Base-by-base conservation (phyloP, 2,888 invertebrate genomes). In the Dromius quadrimaculatus region DNA sequence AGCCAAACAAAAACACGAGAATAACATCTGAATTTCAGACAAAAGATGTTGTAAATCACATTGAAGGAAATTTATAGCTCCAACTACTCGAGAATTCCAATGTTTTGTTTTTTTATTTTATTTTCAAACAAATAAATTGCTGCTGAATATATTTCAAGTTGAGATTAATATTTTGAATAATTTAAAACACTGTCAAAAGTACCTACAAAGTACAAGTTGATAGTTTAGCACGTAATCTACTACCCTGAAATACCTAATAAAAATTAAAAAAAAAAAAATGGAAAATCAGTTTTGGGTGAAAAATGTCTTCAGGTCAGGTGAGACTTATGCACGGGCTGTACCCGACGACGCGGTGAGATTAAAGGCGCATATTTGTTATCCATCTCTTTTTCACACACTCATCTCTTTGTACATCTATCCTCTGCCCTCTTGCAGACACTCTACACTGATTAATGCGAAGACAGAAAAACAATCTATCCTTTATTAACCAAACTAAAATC, bases 331-430 rank as follows among this genome's bases (percentile, higher is more conserved):
- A n/a, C n/a, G n/a, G n/a, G n/a, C n/a, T n/a, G n/a, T n/a, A 41
- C 6, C n/a, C 22, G 62, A 62, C 70, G 70, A 62, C 70, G 70
- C 70, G 70, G 70, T 61, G 23, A 70, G 62, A 70, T 70, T 28
- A 70, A 70, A 69, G 59, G 43, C 70, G 71, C 74, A 74, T 73
- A 73, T 73, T 74, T 73, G 64, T 72, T 28, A 2, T 66, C 66
- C 71, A 59, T 72, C 73, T 65, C 59, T 15, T 38, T 73, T 61
- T 19, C 13, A 19, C 66, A 19, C 41, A 4, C 19, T 11, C 41
- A n/a, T n/a, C 36, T 9, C 28, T 11, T 23, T 17, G 19, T 69
- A 9, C 5, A 13, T 0, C 11, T 34, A n/a, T 61, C 69, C 36
- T 43, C 22, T 45, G 59, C 34, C 61, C 69, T 61, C 69, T 61